Evolutionary conservation across 30 jellyfish, hydroid and myxozoan species (phyloP), one percentile per base, ranked within the genome.

Genomic region (Phacellophora camtschatica): DNA sequence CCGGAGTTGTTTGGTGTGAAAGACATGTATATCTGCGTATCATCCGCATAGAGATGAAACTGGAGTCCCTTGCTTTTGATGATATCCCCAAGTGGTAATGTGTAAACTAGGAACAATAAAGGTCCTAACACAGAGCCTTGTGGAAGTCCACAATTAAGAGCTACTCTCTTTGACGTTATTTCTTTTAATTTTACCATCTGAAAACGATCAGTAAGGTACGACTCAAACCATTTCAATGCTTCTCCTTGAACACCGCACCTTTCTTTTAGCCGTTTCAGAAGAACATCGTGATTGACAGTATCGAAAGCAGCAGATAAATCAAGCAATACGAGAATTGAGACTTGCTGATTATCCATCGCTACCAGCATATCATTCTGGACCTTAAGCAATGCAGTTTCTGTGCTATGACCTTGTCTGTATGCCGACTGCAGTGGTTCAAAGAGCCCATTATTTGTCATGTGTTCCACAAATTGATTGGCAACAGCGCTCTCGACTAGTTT

Each of bases 401-500:
- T n/a, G n/a, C n/a, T n/a, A n/a, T n/a, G n/a, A n/a, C n/a, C n/a
- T n/a, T n/a, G n/a, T n/a, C n/a, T n/a, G n/a, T n/a, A n/a, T n/a
- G n/a, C n/a, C n/a, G n/a, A n/a, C n/a, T 79, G 74, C 66, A 79
- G 82, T 62, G 73, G 90, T 28, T 79, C 84, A 65, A 62, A 65
- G 43, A 41, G 84, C 36, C 83, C 83, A 30, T 63, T 48, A 20
- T 35, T 30, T 41, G 83, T 62, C 90, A 79, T 79, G 76, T 79
- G 90, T 65, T 61, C 83, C 75, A 39, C 74, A 43, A 49, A 62
- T 36, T 79, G 84, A 62, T 24, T 63, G 58, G 90, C 90, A 58
- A 46, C 90, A 43, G 72, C n/a, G n/a, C 90, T 77, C 83, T 58
- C 90, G 43, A 77, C 62, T 77, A 62, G 82, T 77, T 59, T 77